Conservation (phyloP, 2,113 vertebrate species). For the Erythrolamprus reginae region DNA sequence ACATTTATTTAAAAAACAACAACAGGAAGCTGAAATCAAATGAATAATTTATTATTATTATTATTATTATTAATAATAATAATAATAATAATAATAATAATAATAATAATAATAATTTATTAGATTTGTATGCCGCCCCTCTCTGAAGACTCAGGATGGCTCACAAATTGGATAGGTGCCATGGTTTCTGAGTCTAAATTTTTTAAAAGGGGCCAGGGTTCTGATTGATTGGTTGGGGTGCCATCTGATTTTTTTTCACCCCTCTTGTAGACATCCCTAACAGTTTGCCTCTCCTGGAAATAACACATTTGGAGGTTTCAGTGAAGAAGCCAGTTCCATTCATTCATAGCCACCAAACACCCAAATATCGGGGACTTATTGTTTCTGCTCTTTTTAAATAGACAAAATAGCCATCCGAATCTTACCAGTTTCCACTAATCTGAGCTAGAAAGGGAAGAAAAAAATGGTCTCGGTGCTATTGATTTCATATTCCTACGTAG, state of each 20-base stretch:
- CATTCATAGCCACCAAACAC: not conserved
- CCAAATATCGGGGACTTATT: not conserved
- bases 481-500: not conserved
- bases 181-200: not conserved
- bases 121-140: too few relatives aligned
- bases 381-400: not conserved
- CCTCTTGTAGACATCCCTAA: not conserved
- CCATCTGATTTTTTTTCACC: not conserved
- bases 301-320: not conserved
- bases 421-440: not conserved
- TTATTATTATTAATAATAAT: too few relatives aligned
- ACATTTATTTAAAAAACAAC: too few relatives aligned
- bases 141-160: too few relatives aligned
- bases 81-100: too few relatives aligned
- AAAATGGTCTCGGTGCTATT: not conserved
- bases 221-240: not conserved
- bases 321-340: not conserved
- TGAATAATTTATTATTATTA: too few relatives aligned
- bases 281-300: not conserved
- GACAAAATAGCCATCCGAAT: not conserved
- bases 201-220: not conserved
- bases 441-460: not conserved
- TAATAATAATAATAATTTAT: too few relatives aligned
- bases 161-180: not conserved
- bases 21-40: too few relatives aligned